phyloP scores from a whole-genome alignment of 2,113 vertebrate species.

The Alces alces region DNA sequence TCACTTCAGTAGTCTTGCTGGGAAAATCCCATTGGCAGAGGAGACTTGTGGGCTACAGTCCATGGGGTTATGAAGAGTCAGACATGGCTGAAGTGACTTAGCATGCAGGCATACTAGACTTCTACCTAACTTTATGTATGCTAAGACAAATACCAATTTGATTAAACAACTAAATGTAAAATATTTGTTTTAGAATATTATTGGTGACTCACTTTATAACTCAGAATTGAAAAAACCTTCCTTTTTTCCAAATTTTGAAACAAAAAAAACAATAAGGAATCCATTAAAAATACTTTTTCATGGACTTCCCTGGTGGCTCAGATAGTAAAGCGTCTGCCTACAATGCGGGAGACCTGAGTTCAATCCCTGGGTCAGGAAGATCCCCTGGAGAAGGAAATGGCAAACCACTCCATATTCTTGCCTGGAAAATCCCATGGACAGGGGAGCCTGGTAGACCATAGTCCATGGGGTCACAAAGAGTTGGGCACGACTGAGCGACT shows the following conservation, averaged over 20 bases:
- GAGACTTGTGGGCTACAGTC: neutral
- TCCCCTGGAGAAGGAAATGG: too few relatives aligned
- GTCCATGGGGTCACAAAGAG: too few relatives aligned
- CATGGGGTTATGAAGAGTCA: neutral
- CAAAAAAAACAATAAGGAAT: neutral
- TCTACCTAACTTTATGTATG: neutral
- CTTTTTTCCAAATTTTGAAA: neutral
- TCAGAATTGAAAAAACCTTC: neutral
- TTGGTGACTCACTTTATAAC: neutral
- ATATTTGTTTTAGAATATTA: neutral
- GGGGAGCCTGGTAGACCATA: too few relatives aligned
- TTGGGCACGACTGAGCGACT: too few relatives aligned
- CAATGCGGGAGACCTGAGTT: too few relatives aligned
- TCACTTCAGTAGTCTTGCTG: neutral
- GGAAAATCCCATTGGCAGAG: neutral
- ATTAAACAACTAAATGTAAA: neutral
- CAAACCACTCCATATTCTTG: too few relatives aligned
- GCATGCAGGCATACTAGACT: neutral
- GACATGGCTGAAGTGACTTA: neutral
- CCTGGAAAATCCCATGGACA: too few relatives aligned
- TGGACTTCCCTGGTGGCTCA: too few relatives aligned
- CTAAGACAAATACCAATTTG: neutral
- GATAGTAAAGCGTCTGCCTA: too few relatives aligned
- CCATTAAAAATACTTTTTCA: neutral
- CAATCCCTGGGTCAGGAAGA: too few relatives aligned